Percentiles rank a stretch among this genome's conserved stretches.
These are phyloP conservation scores for Onychorhynchus coronatus DNA, from an alignment of 2,113 vertebrate genomes.

Conservation along the genomic window DNA sequence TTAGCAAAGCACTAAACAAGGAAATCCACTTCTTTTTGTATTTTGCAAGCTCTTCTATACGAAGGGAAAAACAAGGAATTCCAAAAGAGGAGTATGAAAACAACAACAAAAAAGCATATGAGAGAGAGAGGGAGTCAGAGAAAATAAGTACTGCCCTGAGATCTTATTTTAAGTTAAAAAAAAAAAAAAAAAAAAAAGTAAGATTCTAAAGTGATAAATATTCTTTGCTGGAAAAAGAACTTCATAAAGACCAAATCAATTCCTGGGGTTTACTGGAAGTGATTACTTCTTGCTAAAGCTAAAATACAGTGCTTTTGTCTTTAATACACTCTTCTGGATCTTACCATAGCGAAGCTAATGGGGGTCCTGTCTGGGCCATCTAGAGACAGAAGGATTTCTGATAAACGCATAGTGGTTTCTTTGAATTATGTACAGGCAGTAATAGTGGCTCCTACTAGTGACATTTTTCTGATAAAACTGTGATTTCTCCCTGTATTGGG, in stretches of 20 bases:
- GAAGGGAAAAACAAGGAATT: background rate
- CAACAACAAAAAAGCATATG: background rate
- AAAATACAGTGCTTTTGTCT: background rate
- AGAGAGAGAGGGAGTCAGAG: background rate
- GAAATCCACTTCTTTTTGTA: background rate
- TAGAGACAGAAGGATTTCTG: background rate
- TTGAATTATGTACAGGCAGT: background rate
- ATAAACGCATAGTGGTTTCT: background rate
- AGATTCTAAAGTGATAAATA: background rate
- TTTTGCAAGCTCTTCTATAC: background rate
- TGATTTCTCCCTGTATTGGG: background rate
- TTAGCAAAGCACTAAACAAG: slow-evolving; percentile 25
- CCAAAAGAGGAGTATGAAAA: background rate
- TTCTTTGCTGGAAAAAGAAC: background rate
- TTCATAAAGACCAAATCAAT: background rate
- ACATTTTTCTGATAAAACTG: background rate
- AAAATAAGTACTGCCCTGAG: accelerated
- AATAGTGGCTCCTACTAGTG: background rate
- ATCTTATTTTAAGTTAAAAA: background rate
- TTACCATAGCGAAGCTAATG: background rate
- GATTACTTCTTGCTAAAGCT: background rate
- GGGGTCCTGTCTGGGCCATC: background rate
- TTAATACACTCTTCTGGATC: background rate
- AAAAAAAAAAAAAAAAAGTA: background rate
- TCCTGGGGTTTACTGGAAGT: background rate